phyloP scores from a whole-genome alignment of 2,888 invertebrate species.

The Sicus ferrugineus region DNA sequence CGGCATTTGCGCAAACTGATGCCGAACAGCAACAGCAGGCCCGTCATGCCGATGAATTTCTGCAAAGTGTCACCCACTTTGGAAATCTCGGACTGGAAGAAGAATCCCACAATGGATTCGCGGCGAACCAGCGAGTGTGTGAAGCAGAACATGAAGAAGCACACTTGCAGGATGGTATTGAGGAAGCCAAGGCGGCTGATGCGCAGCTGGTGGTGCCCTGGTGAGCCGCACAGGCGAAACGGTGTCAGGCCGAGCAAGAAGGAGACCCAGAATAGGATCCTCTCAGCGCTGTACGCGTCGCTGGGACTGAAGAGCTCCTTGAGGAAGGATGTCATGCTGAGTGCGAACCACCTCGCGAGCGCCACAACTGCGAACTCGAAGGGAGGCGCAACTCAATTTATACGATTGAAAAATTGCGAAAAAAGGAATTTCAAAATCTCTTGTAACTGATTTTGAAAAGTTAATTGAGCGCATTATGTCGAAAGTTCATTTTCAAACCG shows the following conservation, averaged over 20 bases:
- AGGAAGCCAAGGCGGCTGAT: conserved; percentile 54
- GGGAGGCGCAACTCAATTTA: neutral
- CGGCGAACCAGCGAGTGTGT: conserved; percentile 52
- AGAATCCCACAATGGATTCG: conserved; percentile 62
- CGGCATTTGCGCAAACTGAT: conserved; percentile 51
- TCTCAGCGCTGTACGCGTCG: conserved; percentile 59
- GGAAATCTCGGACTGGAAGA: conserved; percentile 61
- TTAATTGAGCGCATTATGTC: too few species aligned
- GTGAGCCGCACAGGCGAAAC: conserved; percentile 48
- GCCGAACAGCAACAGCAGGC: conserved; percentile 56
- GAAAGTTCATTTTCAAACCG: neutral
- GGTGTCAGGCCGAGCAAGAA: conserved; percentile 60
- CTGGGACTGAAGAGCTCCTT: conserved; percentile 52
- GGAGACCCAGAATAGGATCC: conserved; percentile 54
- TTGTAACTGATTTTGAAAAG: too few species aligned
- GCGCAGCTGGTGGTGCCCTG: conserved; percentile 45
- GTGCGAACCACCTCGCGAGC: neutral
- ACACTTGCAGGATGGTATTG: conserved; percentile 54
- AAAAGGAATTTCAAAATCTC: neutral
- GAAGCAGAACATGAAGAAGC: conserved; percentile 59
- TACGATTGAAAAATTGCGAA: neutral
- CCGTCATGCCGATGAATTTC: conserved; percentile 57
- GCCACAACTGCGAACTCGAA: neutral
- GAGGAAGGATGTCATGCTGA: conserved; percentile 40
- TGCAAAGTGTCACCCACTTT: conserved; percentile 60